phyloP scores from a whole-genome alignment of 2,113 vertebrate species.

The Uria lomvia region DNA sequence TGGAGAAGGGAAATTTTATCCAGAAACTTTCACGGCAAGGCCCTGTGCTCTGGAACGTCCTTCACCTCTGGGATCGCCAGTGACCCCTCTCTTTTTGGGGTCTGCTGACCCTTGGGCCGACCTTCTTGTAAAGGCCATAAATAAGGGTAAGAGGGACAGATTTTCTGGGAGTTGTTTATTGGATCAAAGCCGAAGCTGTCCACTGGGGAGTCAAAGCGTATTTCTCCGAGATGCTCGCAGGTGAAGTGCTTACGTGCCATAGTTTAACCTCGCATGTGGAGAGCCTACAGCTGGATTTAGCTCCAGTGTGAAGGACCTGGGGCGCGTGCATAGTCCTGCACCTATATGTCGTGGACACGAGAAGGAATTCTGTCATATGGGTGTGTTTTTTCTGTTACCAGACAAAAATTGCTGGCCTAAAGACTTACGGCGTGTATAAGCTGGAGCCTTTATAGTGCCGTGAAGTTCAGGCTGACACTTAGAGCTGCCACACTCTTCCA shows the following conservation, averaged over 20 bases:
- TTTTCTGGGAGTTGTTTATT: background rate
- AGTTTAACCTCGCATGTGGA: background rate
- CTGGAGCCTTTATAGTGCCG: fast-evolving
- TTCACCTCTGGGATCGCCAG: background rate
- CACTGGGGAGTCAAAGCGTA: fast-evolving
- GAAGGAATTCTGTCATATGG: background rate
- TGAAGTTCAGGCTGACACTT: background rate
- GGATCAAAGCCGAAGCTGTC: background rate
- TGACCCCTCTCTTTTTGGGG: too few relatives aligned
- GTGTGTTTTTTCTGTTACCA: fast-evolving
- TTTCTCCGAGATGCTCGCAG: fast-evolving
- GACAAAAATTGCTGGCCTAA: background rate
- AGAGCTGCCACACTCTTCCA: background rate
- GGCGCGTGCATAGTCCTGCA: background rate
- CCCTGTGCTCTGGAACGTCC: background rate
- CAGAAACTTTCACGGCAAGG: background rate
- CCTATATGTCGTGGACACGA: fast-evolving
- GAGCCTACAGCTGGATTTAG: background rate
- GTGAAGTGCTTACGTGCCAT: background rate
- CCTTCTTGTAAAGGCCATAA: background rate
- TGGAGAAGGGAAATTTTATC: background rate
- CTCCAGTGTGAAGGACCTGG: background rate
- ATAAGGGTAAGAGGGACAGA: background rate
- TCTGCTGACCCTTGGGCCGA: background rate
- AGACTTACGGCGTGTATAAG: fast-evolving